phyloP scores from a whole-genome alignment of 2,113 vertebrate species.

The Albula glossodonta region DNA sequence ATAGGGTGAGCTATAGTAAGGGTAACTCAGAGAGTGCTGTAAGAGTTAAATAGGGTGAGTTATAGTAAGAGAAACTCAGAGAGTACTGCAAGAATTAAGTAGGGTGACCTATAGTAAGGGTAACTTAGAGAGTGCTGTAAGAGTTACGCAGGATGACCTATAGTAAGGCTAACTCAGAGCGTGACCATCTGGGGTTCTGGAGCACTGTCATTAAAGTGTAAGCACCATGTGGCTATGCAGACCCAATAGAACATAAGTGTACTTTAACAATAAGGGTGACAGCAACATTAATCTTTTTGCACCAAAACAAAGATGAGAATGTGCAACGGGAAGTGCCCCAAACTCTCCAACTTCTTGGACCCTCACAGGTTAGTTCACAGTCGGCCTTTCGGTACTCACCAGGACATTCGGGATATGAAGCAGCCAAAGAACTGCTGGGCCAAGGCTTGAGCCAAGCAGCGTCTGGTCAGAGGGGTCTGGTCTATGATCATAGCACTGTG shows the following conservation, averaged over 20 bases:
- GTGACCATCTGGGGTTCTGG: too few species aligned
- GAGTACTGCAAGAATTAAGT: too few species aligned
- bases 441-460: conserved; percentile 88
- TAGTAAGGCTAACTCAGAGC: too few species aligned
- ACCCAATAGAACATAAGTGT: neutral
- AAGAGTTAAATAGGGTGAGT: too few species aligned
- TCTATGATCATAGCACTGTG: conserved; percentile 96
- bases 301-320: neutral
- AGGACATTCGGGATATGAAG: conserved; percentile 99
- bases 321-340: neutral
- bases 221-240: too few species aligned
- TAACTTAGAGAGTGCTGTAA: too few species aligned
- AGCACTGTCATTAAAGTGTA: too few species aligned
- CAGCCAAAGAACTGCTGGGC: conserved; percentile 98
- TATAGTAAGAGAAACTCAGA: too few species aligned
- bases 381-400: conserved; percentile 71
- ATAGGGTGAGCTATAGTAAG: too few species aligned
- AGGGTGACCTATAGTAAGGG: too few species aligned
- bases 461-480: conserved; percentile 91
- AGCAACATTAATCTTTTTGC: neutral
- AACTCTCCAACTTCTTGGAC: neutral
- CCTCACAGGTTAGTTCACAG: neutral
- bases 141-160: too few species aligned
- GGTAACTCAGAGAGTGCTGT: too few species aligned
- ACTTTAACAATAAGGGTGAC: neutral